Evolutionary conservation across 2,888 invertebrate genomes (phyloP), one percentile per base, ranked within the genome.

Genomic region (Pteria penguin): DNA sequence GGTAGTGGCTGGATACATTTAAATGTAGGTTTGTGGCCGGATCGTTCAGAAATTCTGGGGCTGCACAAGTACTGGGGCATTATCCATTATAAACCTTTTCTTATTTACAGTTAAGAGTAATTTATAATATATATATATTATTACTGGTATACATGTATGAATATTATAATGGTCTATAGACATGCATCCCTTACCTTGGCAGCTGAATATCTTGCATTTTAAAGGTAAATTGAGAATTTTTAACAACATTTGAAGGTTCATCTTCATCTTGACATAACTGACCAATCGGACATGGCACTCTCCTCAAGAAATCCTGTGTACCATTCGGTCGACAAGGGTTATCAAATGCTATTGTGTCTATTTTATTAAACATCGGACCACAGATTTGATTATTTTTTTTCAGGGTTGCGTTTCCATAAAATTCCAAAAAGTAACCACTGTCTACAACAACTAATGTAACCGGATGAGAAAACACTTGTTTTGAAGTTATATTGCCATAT

Each of bases 201-300:
- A 97, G 96, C 84, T 95, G 95, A 77, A 96, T 95, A 92, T 98
- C 96, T 90, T 96, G 95, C 78, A 99, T 96, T 79, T 96, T 96
- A 93, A 97, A 98, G 0, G 98, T 98, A 92, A 99, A 97, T 93
- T 99, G 98, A 92, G 96, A 95, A 65, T 95, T 95, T 86, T 95
- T 95, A 14, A 98, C 94, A 1, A 98, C 97, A 94, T 96, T 96
- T 92, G 94, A 94, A 29, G 96, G 95, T 75, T 94, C 92, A 77
- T 88, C 87, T 96, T 97, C 98, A 93, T 98, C 98, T 54, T 94
- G 91, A 92, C 98, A 99, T 1, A 98, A 91, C 81, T 94, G 92
- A 31, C 94, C 95, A 86, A 93, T 94, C 0, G 95, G 94, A 91
- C 98, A 98, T 0, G 98, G 98, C 76, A 98, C 95, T 88, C 95